These are phyloP conservation scores for Dasyornis broadbenti DNA, from an alignment of 2,113 vertebrate species.

Conservation along the genomic window DNA sequence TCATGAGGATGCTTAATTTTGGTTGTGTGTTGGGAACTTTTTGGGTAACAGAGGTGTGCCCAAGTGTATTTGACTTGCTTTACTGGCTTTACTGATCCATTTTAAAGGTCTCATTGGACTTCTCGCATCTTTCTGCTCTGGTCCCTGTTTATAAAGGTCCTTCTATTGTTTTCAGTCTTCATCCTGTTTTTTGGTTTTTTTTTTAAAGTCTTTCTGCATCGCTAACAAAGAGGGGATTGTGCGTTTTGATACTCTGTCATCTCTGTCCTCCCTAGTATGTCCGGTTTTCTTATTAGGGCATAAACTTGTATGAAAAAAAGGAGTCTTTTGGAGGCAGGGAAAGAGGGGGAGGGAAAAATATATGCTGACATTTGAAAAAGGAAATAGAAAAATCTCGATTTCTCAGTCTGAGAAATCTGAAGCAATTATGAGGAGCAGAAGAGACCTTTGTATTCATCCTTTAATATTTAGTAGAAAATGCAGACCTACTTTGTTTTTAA, in stretches of 20 bases:
- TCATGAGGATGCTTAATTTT: neutral
- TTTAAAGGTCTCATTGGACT: neutral
- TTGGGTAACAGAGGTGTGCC: neutral
- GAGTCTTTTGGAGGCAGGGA: slow-evolving; percentile 4
- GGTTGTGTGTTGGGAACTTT: neutral
- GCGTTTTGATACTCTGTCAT: slow-evolving; percentile 31
- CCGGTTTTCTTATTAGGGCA: slow-evolving; percentile 49
- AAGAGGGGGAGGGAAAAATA: neutral
- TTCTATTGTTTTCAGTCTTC: slow-evolving; percentile 50
- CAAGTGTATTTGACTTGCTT: neutral
- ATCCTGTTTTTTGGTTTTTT: slow-evolving; percentile 11
- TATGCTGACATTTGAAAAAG: slow-evolving; percentile 14
- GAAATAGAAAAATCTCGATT: neutral
- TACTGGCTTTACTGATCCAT: neutral
- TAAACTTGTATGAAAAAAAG: slow-evolving; percentile 14
- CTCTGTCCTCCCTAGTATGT: slow-evolving; percentile 36
- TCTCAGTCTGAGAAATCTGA: neutral
- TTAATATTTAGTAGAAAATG: neutral
- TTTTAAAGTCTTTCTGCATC: slow-evolving; percentile 16
- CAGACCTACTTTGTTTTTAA: neutral
- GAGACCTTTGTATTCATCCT: neutral
- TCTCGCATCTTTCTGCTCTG: neutral
- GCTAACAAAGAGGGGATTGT: slow-evolving; percentile 58
- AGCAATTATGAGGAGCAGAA: neutral
- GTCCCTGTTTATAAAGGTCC: slow-evolving; percentile 22